These are phyloP conservation scores for Phymatocera aterrima DNA, from an alignment of 2,888 invertebrate species.

Conservation along the genomic window DNA sequence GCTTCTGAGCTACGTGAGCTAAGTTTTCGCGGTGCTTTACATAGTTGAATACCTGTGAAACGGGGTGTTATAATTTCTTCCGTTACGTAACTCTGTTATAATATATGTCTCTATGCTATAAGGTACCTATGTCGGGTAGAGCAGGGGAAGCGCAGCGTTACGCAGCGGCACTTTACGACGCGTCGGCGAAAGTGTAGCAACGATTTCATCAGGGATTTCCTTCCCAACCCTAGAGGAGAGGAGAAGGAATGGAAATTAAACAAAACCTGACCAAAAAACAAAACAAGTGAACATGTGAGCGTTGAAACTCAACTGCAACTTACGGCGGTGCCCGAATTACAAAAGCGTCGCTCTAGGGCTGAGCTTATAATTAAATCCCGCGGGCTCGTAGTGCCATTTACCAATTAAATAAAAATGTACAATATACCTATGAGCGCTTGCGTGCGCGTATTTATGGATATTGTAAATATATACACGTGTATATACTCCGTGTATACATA, in stretches of 20 bases:
- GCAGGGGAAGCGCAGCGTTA: neutral
- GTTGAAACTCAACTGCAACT: slow-evolving; percentile 2
- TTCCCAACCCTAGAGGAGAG: neutral
- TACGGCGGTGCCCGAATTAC: neutral
- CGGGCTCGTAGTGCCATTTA: neutral
- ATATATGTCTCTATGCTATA: too few species aligned
- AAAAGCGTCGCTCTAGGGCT: too few species aligned
- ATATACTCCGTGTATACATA: neutral
- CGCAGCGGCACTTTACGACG: slow-evolving; percentile 31
- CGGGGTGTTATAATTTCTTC: slow-evolving; percentile 43
- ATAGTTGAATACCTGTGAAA: slow-evolving; percentile 39
- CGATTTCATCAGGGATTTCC: slow-evolving; percentile 27
- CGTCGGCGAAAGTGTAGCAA: slow-evolving; percentile 10
- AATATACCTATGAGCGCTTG: neutral
- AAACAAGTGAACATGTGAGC: neutral
- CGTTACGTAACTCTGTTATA: slow-evolving; percentile 33
- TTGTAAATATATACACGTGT: neutral
- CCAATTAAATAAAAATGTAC: neutral
- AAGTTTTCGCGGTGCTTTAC: slow-evolving; percentile 34
- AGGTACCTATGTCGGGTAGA: neutral
- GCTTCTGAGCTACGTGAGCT: slow-evolving; percentile 18
- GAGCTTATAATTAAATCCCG: too few species aligned
- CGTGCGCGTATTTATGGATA: neutral
- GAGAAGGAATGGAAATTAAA: neutral
- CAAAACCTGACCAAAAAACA: neutral